phyloP scores from a whole-genome alignment of 1,140 invertebrate species.

The Steinernema feltiae region DNA sequence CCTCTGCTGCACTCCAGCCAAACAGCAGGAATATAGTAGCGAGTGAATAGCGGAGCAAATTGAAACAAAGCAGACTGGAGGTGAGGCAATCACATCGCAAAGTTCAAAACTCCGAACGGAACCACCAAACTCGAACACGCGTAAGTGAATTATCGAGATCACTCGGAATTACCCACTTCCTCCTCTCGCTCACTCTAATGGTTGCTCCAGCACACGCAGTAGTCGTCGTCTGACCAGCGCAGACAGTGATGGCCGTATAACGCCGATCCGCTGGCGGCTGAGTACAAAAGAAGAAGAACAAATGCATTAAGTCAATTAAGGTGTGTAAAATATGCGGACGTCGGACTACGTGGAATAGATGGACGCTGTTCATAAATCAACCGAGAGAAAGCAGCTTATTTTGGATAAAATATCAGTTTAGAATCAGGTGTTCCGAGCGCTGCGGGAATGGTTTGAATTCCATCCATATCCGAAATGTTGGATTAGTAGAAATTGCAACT shows the following conservation, averaged over 20 bases:
- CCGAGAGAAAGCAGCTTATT: too few species aligned
- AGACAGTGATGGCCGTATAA: neutral
- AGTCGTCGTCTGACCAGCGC: neutral
- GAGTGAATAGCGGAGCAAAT: neutral
- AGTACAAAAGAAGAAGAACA: neutral
- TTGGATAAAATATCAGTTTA: too few species aligned
- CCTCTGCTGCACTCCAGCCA: too few species aligned
- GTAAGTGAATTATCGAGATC: conserved; percentile 3
- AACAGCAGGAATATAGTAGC: too few species aligned
- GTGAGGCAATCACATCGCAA: neutral
- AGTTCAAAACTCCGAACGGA: neutral
- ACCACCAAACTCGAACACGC: neutral
- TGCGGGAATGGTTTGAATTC: too few species aligned
- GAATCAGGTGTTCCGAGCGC: too few species aligned
- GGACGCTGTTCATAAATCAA: too few species aligned
- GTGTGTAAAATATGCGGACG: neutral
- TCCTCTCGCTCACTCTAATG: neutral
- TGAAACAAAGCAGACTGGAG: neutral
- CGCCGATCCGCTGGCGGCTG: neutral
- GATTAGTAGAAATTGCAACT: too few species aligned
- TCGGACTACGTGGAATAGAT: too few species aligned
- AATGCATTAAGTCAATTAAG: conserved; percentile 5
- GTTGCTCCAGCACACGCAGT: neutral
- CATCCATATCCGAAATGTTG: too few species aligned
- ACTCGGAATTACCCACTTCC: neutral